phyloP scores from a whole-genome alignment of 2,113 vertebrate genomes.

The Paraplagusia blochii region DNA sequence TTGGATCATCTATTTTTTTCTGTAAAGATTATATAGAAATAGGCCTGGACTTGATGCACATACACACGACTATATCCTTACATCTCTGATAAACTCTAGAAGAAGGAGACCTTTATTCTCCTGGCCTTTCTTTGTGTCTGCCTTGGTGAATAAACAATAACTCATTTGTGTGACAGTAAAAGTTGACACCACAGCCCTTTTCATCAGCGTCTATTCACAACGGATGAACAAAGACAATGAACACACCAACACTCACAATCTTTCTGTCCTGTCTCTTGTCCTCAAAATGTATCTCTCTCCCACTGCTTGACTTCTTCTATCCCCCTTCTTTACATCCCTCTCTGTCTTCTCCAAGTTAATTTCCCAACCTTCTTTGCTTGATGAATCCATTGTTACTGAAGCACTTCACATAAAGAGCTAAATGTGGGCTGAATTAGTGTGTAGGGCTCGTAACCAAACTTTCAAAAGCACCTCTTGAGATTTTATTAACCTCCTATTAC shows the following conservation, averaged over 20 bases:
- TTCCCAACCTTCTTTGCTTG: slow-evolving; percentile 46
- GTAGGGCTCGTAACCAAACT: slow-evolving; percentile 46
- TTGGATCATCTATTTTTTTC: neutral
- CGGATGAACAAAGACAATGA: slow-evolving; percentile 16
- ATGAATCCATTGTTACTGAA: slow-evolving; percentile 60
- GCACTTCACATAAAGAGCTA: slow-evolving; percentile 54
- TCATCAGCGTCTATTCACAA: slow-evolving; percentile 36
- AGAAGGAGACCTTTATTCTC: slow-evolving; percentile 36
- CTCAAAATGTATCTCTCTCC: slow-evolving; percentile 11
- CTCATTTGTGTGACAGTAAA: slow-evolving; percentile 57
- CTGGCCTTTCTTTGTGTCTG: slow-evolving; percentile 35
- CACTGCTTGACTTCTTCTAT: slow-evolving; percentile 2
- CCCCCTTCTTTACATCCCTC: neutral
- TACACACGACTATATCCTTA: slow-evolving; percentile 32
- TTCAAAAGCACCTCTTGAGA: slow-evolving; percentile 54
- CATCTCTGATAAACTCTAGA: neutral
- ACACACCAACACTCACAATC: neutral
- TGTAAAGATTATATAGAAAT: too few relatives aligned
- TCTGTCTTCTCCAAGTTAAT: slow-evolving; percentile 35
- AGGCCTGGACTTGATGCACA: neutral
- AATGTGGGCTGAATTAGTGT: slow-evolving; percentile 55
- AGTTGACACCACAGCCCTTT: slow-evolving; percentile 49
- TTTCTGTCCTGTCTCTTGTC: slow-evolving; percentile 27
- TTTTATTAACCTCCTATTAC: slow-evolving; percentile 33
- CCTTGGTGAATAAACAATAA: slow-evolving; percentile 64